These are phyloP conservation scores for Periplaneta americana DNA, from an alignment of 1,140 invertebrate species.

Conservation along the genomic window DNA sequence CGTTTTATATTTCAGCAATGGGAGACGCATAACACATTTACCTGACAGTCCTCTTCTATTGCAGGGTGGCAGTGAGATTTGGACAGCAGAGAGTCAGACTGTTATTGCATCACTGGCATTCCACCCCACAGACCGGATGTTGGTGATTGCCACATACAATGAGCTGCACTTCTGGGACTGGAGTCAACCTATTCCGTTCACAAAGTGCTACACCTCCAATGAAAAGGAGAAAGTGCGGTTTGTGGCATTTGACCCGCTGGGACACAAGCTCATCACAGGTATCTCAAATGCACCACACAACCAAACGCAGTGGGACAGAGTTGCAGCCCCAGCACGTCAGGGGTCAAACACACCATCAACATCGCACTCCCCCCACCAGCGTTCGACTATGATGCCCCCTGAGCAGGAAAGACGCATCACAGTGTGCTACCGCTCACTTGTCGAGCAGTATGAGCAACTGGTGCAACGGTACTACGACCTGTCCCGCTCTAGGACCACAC, in stretches of 20 bases:
- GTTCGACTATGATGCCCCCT: constrained; percentile 15
- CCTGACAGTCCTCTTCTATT: constrained; percentile 16
- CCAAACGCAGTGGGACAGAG: constrained; percentile 44
- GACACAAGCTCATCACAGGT: constrained; percentile 78
- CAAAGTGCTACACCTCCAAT: constrained; percentile 59
- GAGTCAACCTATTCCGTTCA: constrained; percentile 71
- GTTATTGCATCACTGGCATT: constrained; percentile 84
- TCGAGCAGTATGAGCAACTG: constrained; percentile 43
- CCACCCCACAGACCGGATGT: constrained; percentile 73
- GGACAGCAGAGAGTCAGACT: constrained; percentile 61
- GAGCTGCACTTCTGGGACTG: constrained; percentile 89
- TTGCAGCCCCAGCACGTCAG: constrained; percentile 21
- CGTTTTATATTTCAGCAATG: not conserved
- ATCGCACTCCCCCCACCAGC: not conserved
- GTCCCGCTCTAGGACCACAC: constrained; percentile 35
- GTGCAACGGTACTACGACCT: constrained; percentile 44
- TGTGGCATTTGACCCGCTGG: constrained; percentile 78
- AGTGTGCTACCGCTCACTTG: constrained; percentile 40
- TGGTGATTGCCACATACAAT: constrained; percentile 82
- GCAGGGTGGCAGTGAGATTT: constrained; percentile 80
- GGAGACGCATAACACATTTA: not conserved
- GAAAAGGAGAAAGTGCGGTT: constrained; percentile 73
- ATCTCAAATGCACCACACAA: constrained; percentile 60
- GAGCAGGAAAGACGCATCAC: constrained; percentile 37
- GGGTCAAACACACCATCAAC: not conserved